phyloP scores from a whole-genome alignment of 2,113 vertebrate genomes.

The Anarhynchus alexandrinus region DNA sequence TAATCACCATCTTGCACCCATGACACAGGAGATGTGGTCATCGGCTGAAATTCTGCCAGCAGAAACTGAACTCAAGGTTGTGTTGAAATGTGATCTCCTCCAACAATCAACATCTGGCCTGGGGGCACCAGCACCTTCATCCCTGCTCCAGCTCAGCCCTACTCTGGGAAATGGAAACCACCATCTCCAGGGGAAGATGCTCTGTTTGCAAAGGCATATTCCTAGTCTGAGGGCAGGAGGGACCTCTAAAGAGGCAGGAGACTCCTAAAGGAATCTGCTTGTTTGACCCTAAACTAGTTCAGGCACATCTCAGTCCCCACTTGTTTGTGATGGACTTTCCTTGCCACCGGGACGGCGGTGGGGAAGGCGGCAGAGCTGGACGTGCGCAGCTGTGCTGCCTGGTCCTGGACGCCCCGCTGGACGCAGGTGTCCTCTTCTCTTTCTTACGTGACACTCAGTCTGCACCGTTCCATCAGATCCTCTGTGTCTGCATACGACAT shows the following conservation, averaged over 20 bases:
- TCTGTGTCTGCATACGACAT: neutral
- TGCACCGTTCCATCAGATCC: neutral
- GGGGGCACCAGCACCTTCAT: neutral
- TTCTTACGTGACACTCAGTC: neutral
- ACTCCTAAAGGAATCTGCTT: neutral
- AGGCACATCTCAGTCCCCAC: neutral
- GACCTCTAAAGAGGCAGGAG: neutral
- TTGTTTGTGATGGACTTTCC: neutral
- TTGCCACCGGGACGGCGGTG: accelerated
- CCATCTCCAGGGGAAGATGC: neutral
- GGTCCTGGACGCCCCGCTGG: neutral
- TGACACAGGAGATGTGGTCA: neutral
- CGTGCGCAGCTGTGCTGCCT: neutral
- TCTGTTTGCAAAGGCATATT: neutral
- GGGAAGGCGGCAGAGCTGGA: neutral
- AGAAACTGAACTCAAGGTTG: neutral
- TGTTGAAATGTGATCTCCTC: neutral
- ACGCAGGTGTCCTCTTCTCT: neutral
- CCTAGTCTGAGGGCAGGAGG: neutral
- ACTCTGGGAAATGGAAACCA: neutral
- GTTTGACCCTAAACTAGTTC: neutral
- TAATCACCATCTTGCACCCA: neutral
- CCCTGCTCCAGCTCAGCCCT: neutral
- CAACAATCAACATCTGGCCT: neutral
- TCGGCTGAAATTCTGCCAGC: neutral